These are phyloP conservation scores for Perizoma affinitatum DNA, from an alignment of 2,888 invertebrate species.

Conservation along the genomic window DNA sequence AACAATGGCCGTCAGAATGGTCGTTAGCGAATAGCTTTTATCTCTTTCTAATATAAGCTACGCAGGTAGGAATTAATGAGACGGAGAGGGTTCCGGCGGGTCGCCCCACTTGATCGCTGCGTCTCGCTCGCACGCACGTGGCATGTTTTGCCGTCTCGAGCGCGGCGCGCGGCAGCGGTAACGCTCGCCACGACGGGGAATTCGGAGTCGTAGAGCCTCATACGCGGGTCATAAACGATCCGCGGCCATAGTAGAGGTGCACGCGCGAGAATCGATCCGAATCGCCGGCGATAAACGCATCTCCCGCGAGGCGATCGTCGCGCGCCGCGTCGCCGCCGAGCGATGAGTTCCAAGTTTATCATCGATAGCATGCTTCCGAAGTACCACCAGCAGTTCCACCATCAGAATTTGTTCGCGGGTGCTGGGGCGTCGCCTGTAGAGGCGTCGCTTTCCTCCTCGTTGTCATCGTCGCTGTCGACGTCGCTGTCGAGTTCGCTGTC, in stretches of 20 bases:
- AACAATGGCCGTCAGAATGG: constrained; percentile 81
- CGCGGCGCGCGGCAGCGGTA: constrained; percentile 81
- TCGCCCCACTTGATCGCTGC: constrained; percentile 57
- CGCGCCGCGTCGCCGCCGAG: constrained; percentile 85
- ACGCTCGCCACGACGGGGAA: constrained; percentile 87
- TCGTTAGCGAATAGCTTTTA: constrained; percentile 84
- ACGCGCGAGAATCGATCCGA: constrained; percentile 85
- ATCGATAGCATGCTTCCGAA: constrained; percentile 99
- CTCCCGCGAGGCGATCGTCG: constrained; percentile 83
- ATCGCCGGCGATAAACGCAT: constrained; percentile 83
- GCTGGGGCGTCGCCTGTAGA: constrained; percentile 90
- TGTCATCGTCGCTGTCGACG: constrained; percentile 84
- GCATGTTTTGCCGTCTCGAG: constrained; percentile 80
- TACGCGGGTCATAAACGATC: constrained; percentile 94
- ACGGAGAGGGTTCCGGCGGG: constrained; percentile 77
- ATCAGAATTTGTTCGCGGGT: constrained; percentile 83
- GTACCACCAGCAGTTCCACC: constrained; percentile 92
- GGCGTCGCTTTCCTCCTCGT: constrained; percentile 85
- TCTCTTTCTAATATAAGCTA: constrained; percentile 83
- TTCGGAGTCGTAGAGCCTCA: constrained; percentile 93
- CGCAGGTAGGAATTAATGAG: constrained; percentile 84
- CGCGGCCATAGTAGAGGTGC: constrained; percentile 87
- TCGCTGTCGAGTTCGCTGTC: constrained; percentile 85
- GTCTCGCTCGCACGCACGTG: constrained; percentile 74
- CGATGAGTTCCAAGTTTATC: constrained; percentile 98